Conservation (phyloP, 2,888 invertebrate genomes). For the Phanerotoma sp. region DNA sequence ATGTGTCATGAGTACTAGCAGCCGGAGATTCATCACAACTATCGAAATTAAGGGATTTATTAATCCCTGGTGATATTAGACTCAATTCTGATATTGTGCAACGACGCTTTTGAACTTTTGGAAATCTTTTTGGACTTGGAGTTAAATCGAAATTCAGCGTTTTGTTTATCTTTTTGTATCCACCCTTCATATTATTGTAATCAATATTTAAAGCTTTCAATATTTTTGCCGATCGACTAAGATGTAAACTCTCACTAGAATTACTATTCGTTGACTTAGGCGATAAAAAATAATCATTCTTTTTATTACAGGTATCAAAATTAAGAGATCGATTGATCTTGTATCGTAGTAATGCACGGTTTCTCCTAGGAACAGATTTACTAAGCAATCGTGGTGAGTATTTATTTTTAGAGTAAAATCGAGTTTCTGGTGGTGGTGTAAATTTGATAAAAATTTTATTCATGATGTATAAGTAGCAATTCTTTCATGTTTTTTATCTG, state of each 20-base stretch:
- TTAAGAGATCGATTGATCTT: conserved; percentile 45
- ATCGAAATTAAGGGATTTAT: conserved; percentile 38
- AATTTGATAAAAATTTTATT: conserved; percentile 28
- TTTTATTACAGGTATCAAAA: conserved; percentile 37
- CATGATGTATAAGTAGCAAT: too few species aligned
- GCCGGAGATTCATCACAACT: conserved; percentile 40
- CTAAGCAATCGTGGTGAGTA: conserved; percentile 39
- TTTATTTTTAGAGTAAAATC: conserved; percentile 34
- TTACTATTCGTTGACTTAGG: conserved; percentile 37
- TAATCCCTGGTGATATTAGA: conserved; percentile 31
- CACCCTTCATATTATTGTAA: conserved; percentile 36
- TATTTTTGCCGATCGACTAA: conserved; percentile 49
- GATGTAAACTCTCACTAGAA: conserved; percentile 34
- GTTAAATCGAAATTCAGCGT: conserved; percentile 46
- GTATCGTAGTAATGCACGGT: conserved; percentile 35
- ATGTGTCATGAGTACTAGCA: conserved; percentile 35
- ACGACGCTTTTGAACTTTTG: conserved; percentile 25
- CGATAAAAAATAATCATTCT: conserved; percentile 34
- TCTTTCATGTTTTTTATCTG: too few species aligned
- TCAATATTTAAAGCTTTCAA: conserved; percentile 46
- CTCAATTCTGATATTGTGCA: conserved; percentile 29
- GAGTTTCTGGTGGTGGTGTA: conserved; percentile 39
- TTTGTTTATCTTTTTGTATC: conserved; percentile 42
- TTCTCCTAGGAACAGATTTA: conserved; percentile 42
- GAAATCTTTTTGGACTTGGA: conserved; percentile 41